Evolutionary conservation across 1,140 invertebrate genomes (phyloP).

Genomic region (Telenomus remus): DNA sequence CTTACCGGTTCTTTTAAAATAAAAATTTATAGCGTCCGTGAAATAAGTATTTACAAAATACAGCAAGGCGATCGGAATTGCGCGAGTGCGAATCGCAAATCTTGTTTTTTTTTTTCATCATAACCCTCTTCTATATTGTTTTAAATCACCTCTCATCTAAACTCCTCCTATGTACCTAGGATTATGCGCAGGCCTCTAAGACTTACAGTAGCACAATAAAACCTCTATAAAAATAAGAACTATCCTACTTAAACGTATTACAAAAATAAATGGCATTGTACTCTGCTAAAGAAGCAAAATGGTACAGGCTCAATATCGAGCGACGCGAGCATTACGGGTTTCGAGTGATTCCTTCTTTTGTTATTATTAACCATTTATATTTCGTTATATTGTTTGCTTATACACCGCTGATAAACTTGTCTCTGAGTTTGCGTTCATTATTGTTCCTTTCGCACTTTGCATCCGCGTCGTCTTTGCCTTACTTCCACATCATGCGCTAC

Average conservation of each 20-base stretch:
- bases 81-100: slow-evolving; percentile 27
- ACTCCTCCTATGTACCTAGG: slow-evolving; percentile 63
- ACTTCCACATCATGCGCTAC: slow-evolving; percentile 48
- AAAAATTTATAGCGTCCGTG: background rate
- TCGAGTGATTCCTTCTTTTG: slow-evolving; percentile 37
- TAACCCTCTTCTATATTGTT: slow-evolving; percentile 24
- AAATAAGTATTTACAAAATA: slow-evolving; percentile 42
- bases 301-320: slow-evolving; percentile 74
- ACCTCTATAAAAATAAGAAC: slow-evolving; percentile 77
- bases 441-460: slow-evolving; percentile 58
- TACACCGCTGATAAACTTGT: slow-evolving; percentile 22
- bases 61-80: slow-evolving; percentile 12
- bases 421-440: slow-evolving; percentile 37
- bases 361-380: slow-evolving; percentile 28
- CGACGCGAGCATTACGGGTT: slow-evolving; percentile 67
- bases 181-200: slow-evolving; percentile 74
- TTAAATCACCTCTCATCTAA: slow-evolving; percentile 13
- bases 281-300: slow-evolving; percentile 76
- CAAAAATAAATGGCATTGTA: slow-evolving; percentile 76
- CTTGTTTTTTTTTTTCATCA: slow-evolving; percentile 21
- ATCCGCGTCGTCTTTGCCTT: slow-evolving; percentile 56
- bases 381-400: slow-evolving; percentile 16
- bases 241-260: slow-evolving; percentile 76
- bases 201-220: slow-evolving; percentile 76
- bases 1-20: background rate